Base-by-base conservation (phyloP, 2,888 invertebrate species). In the Volucella inflata region DNA sequence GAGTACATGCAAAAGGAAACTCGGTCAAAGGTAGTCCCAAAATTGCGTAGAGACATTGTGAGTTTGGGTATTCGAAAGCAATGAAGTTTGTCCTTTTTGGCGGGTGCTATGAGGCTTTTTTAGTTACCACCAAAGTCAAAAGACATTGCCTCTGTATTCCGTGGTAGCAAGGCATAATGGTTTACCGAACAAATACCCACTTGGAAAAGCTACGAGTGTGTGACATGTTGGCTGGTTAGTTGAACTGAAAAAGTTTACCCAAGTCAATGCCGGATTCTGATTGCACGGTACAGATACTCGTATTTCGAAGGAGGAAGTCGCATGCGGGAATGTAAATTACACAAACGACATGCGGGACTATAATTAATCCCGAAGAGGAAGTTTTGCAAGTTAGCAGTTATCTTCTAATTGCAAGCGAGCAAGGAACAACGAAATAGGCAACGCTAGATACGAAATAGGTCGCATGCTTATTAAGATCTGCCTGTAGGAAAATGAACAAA, bases 1-100 rank as follows among this genome's bases (percentile, higher is more conserved):
- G 57, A 60, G 42, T 14, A 40, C 62, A 60, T 40, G 64, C 38
- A 36, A 38, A 30, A 30, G 40, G 46, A 42, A 72, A 72, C 53
- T 75, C 21, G 68, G 57, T 80, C 68, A 65, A 75, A 79, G 83
- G 79, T 74, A 70, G 44, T 68, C 30, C 64, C 53, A 53, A 55
- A 75, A 59, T 50, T 70, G 60, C 48, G 53, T 75, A 50, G 14
- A 2, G 17, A 38, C 12, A 51, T 46, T 30, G 65, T 65, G 16
- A 40, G 4, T 30, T 44, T 36, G 64, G 50, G 40, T 12, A 62
- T 53, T 70, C 46, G 36, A 62, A 38, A 64, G 57, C 50, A 57
- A 65, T 75, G 80, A 84, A 84, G 84, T 84, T 84, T 59, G 84
- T 70, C 70, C 84, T 84, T 75, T 30, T 75, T 70, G 64, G 65